Conservation (phyloP, 2,797 vertebrate species). For the Parauchenoglanis ngamensis region DNA sequence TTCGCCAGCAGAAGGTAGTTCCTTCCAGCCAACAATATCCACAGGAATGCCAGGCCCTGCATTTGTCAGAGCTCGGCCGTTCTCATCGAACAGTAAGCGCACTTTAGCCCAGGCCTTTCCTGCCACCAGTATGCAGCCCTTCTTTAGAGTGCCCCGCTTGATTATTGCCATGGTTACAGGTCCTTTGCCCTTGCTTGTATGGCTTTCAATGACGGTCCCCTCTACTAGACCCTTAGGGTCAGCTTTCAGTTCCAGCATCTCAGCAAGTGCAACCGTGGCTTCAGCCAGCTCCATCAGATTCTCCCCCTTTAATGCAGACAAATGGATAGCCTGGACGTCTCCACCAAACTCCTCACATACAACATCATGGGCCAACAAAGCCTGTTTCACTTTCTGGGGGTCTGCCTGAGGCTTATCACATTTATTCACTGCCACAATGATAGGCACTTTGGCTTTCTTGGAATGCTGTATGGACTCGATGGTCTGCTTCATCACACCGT, state of each 20-base stretch:
- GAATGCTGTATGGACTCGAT: constrained; percentile 91
- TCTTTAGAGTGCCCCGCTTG: constrained; percentile 85
- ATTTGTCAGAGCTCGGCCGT: constrained; percentile 69
- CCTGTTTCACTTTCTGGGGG: constrained; percentile 83
- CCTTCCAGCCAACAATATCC: constrained; percentile 92
- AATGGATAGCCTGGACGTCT: constrained; percentile 87
- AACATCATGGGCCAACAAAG: constrained; percentile 84
- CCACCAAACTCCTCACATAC: constrained; percentile 93
- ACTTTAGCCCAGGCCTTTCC: constrained; percentile 92
- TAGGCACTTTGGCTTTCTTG: constrained; percentile 81
- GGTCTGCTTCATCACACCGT: constrained; percentile 94
- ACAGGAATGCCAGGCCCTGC: constrained; percentile 82
- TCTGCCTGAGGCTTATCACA: constrained; percentile 89
- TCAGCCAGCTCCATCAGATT: constrained; percentile 87
- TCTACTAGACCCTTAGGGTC: constrained; percentile 82
- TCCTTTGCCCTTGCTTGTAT: constrained; percentile 88
- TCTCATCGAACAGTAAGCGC: constrained; percentile 90
- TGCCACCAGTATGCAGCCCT: constrained; percentile 86
- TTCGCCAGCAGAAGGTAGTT: constrained; percentile 88
- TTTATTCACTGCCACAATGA: constrained; percentile 93
- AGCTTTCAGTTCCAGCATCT: constrained; percentile 90
- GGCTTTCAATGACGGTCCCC: constrained; percentile 87
- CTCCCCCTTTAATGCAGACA: constrained; percentile 90
- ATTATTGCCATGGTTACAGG: constrained; percentile 87
- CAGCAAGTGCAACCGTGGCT: constrained; percentile 86